Evolutionary conservation across 2,113 vertebrate species (phyloP).

Genomic region (Chlamydotis undulata): DNA sequence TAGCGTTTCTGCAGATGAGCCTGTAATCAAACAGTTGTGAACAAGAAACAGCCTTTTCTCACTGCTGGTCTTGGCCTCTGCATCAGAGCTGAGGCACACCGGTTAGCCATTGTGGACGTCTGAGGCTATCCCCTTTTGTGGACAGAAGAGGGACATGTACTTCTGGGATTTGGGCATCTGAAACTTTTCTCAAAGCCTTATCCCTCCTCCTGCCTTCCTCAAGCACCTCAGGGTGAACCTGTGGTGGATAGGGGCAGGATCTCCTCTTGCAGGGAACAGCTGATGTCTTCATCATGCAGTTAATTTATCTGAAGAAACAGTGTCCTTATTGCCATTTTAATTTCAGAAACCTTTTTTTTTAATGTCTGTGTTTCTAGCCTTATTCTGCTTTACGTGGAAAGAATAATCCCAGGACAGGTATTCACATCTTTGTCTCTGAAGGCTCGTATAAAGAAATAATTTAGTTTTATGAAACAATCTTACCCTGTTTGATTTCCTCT

Average conservation of each 20-base stretch:
- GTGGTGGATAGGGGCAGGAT: neutral
- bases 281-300: neutral
- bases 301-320: neutral
- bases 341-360: neutral
- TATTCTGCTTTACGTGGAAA: neutral
- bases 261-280: neutral
- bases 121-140: neutral
- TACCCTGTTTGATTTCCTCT: neutral
- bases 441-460: neutral
- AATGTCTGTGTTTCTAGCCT: neutral
- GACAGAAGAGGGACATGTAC: rapidly evolving
- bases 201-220: neutral
- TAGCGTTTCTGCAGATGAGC: neutral
- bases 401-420: neutral
- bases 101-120: neutral
- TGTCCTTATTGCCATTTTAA: neutral
- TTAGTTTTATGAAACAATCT: neutral
- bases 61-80: neutral
- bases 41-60: neutral
- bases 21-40: neutral
- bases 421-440: neutral
- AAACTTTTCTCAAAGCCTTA: neutral
- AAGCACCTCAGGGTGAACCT: neutral
- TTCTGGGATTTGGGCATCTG: neutral
- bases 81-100: neutral